Evolutionary conservation across 2,797 vertebrate genomes (phyloP).

Genomic region (Odontamblyopus rebecca): DNA sequence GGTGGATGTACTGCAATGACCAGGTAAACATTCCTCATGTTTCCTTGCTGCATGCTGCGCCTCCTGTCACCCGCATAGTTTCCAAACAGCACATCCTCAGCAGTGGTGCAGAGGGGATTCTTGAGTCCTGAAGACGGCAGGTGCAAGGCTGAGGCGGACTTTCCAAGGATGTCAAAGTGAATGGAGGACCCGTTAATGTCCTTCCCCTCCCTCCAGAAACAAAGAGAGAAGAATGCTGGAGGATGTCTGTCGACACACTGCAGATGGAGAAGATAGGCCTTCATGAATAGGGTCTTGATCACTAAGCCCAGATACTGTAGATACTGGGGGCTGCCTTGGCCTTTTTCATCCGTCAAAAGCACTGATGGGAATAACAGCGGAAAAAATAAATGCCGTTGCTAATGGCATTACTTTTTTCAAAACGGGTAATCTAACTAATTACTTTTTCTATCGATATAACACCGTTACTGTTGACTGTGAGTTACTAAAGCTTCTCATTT

Average conservation of each 20-base stretch:
- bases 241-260: conserved; percentile 72
- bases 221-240: conserved; percentile 81
- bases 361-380: too few species aligned
- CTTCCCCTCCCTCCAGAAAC: conserved; percentile 76
- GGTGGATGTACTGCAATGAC: conserved; percentile 62
- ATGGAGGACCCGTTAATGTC: conserved; percentile 74
- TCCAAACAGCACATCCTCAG: conserved; percentile 73
- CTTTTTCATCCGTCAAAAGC: conserved; percentile 52
- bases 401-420: too few species aligned
- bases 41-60: conserved; percentile 70
- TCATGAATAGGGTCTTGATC: conserved; percentile 69
- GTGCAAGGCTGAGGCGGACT: conserved; percentile 73
- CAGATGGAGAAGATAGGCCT: conserved; percentile 73
- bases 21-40: conserved; percentile 71
- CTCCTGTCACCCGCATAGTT: conserved; percentile 68
- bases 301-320: conserved; percentile 67
- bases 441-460: too few species aligned
- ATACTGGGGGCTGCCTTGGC: conserved; percentile 42
- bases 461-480: too few species aligned
- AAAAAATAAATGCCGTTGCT: too few species aligned
- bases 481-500: too few species aligned
- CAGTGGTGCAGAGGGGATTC: conserved; percentile 55
- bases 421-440: too few species aligned
- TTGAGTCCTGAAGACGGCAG: conserved; percentile 68
- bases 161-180: conserved; percentile 82